Evolutionary conservation across 2,888 invertebrate species (phyloP).

Genomic region (Odontocolon sp.): DNA sequence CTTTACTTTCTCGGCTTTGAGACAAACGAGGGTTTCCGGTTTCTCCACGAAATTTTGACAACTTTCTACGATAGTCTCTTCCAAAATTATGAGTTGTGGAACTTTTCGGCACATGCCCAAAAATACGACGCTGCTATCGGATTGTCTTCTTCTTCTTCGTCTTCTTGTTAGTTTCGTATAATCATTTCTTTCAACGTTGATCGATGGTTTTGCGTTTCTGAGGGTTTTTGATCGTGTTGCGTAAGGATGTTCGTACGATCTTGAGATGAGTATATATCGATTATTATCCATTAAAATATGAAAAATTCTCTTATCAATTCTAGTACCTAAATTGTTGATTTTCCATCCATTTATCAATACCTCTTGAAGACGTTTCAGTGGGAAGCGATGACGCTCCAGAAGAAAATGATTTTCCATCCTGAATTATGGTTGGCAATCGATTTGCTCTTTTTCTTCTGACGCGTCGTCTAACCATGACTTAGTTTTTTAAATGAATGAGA

Average conservation of each 20-base stretch:
- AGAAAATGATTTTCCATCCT: no score
- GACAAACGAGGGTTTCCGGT: constrained; percentile 44
- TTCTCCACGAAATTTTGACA: constrained; percentile 37
- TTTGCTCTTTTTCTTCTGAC: no score
- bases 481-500: no score
- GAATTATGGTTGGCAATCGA: no score
- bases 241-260: constrained; percentile 61
- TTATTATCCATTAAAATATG: no score
- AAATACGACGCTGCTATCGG: constrained; percentile 68
- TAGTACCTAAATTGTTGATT: no score
- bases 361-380: no score
- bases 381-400: no score
- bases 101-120: constrained; percentile 70
- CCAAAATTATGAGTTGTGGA: constrained; percentile 70
- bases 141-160: constrained; percentile 59
- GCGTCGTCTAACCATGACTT: no score
- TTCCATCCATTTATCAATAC: no score
- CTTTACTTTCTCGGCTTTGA: constrained; percentile 53
- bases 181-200: constrained; percentile 26
- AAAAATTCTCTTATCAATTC: no score
- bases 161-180: constrained; percentile 33
- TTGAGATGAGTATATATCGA: not conserved
- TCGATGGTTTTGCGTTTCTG: constrained; percentile 36
- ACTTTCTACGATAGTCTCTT: constrained; percentile 62
- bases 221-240: constrained; percentile 66